Percentiles rank a stretch among this genome's conserved stretches.
These are phyloP conservation scores for Acanthosepion esculentum DNA, from an alignment of 2,888 invertebrate genomes.

Conservation along the genomic window DNA sequence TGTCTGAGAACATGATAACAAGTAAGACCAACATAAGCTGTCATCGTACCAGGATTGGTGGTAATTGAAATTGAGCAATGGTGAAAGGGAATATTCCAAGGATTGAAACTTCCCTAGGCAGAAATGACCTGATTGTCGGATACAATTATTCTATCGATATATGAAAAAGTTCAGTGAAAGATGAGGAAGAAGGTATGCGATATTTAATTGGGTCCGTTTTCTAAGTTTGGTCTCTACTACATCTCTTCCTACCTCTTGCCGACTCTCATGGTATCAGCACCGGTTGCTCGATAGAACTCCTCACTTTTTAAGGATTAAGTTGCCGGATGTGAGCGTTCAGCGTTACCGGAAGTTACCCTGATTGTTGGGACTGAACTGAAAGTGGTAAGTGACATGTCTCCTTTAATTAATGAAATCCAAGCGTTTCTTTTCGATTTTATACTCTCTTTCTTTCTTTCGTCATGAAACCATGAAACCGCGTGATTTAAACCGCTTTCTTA, in stretches of 20 bases:
- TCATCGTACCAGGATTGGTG: background rate
- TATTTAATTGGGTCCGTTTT: background rate
- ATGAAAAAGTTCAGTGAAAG: background rate
- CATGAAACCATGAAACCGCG: background rate
- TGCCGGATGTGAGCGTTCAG: conserved; percentile 13
- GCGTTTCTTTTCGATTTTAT: background rate
- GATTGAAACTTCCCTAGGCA: background rate
- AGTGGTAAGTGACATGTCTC: background rate
- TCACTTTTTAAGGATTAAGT: background rate
- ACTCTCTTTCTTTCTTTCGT: background rate
- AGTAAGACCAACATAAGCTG: background rate
- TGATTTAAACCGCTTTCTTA: background rate
- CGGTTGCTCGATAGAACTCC: background rate
- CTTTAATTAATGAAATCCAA: background rate
- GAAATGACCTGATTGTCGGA: background rate
- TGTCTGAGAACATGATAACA: background rate
- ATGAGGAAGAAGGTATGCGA: background rate
- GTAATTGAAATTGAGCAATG: background rate
- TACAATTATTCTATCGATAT: background rate
- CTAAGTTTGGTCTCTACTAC: background rate
- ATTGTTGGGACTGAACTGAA: conserved; percentile 16
- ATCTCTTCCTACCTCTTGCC: background rate
- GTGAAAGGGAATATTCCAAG: background rate
- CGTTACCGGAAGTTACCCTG: background rate
- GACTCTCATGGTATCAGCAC: background rate